These are phyloP conservation scores for Pterocles gutturalis DNA, from an alignment of 2,113 vertebrate species.

Conservation along the genomic window DNA sequence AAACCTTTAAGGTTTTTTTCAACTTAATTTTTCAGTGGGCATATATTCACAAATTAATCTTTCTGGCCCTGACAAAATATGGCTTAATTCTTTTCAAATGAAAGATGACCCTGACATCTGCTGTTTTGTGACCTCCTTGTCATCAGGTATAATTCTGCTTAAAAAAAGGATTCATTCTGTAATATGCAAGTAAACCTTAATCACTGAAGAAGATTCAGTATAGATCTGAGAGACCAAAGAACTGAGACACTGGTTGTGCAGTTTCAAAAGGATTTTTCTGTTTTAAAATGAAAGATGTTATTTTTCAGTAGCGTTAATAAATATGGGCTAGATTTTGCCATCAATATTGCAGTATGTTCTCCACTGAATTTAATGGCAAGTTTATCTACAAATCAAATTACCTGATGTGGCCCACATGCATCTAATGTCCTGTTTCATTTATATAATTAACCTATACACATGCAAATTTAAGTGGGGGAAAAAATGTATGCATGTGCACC, in stretches of 20 bases:
- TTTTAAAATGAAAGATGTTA: conserved; percentile 42
- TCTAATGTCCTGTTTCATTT: neutral
- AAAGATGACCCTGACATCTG: conserved; percentile 80
- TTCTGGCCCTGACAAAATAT: conserved; percentile 80
- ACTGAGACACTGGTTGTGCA: conserved; percentile 50
- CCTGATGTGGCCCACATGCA: neutral
- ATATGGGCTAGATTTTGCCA: conserved; percentile 20
- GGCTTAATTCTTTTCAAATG: conserved; percentile 81
- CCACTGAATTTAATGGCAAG: neutral
- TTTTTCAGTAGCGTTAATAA: conserved; percentile 39
- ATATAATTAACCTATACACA: conserved; percentile 35
- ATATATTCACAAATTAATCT: conserved; percentile 73
- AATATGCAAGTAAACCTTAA: conserved; percentile 74
- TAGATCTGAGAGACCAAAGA: conserved; percentile 71
- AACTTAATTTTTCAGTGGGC: conserved; percentile 63
- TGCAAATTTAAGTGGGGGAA: conserved; percentile 50
- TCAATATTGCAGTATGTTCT: neutral
- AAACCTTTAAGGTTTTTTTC: conserved; percentile 53
- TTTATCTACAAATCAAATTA: neutral
- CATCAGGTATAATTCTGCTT: conserved; percentile 58
- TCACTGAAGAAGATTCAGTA: conserved; percentile 73
- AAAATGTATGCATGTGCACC: conserved; percentile 25
- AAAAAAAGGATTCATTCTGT: conserved; percentile 70
- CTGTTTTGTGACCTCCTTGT: conserved; percentile 71
- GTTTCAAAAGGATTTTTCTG: conserved; percentile 53